A percentile compares a stretch with the other conserved stretches of the same genome.
phyloP scores from a whole-genome alignment of 2,888 invertebrate genomes.

The Chaitophorus viminalis region DNA sequence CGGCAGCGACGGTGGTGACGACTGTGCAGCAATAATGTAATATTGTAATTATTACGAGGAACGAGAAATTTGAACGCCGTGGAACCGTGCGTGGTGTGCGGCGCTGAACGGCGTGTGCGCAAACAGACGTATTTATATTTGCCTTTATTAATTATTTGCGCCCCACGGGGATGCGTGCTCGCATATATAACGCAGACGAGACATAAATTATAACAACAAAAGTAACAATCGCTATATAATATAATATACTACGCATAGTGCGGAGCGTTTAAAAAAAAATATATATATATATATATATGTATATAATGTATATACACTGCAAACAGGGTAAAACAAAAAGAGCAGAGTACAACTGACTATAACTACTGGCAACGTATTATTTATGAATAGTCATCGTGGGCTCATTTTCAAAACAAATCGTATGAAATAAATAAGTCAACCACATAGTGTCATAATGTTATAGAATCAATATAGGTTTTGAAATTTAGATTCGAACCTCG shows the following conservation, averaged over 20 bases:
- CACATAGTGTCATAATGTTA: too few relatives aligned
- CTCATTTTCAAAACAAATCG: too few relatives aligned
- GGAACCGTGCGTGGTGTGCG: neutral
- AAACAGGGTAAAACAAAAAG: neutral
- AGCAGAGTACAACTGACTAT: neutral
- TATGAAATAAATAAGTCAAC: too few relatives aligned
- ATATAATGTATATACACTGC: neutral
- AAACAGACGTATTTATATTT: neutral
- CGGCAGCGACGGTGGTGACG: too few relatives aligned
- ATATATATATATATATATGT: too few relatives aligned
- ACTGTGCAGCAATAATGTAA: neutral
- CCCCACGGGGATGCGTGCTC: neutral
- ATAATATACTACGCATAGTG: neutral
- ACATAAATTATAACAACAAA: neutral
- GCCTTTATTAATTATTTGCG: conserved; percentile 9
- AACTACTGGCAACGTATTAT: too few relatives aligned
- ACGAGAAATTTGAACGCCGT: neutral
- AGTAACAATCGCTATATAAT: neutral
- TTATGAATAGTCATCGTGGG: too few relatives aligned
- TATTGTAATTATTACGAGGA: neutral
- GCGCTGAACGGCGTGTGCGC: neutral
- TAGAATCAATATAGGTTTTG: too few relatives aligned
- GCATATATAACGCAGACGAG: neutral
- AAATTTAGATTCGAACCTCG: too few relatives aligned
- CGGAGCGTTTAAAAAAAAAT: too few relatives aligned